Conservation (phyloP, 2,888 invertebrate species). For the Geotrupes spiniger region DNA sequence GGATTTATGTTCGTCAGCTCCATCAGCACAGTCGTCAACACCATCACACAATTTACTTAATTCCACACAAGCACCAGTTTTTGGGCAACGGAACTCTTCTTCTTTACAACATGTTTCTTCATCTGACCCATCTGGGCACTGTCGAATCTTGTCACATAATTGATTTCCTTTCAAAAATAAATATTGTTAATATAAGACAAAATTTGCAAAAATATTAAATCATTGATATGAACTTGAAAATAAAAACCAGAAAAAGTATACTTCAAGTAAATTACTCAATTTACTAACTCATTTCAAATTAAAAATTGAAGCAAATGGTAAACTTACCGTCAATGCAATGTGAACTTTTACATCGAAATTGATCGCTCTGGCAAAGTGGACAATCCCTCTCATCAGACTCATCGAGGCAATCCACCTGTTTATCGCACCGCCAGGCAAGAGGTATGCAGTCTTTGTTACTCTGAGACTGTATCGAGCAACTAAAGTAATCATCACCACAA, state of each 20-base stretch:
- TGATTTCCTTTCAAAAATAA: slow-evolving; percentile 2
- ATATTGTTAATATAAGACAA: no score
- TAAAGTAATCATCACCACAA: slow-evolving; percentile 71
- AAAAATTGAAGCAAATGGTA: no score
- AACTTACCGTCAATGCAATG: slow-evolving; percentile 41
- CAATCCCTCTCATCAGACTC: slow-evolving; percentile 77
- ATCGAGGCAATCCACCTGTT: slow-evolving; percentile 78
- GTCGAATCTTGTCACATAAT: slow-evolving; percentile 43
- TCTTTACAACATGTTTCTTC: slow-evolving; percentile 67
- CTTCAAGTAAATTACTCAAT: no score
- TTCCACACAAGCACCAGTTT: slow-evolving; percentile 70
- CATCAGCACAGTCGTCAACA: slow-evolving; percentile 75
- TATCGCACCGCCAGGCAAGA: slow-evolving; percentile 72
- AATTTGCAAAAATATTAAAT: no score
- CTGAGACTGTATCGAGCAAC: slow-evolving; percentile 57
- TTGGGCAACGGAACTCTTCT: slow-evolving; percentile 68
- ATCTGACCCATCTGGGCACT: slow-evolving; percentile 68
- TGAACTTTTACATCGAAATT: slow-evolving; percentile 61
- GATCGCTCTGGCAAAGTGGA: slow-evolving; percentile 65
- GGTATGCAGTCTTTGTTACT: slow-evolving; percentile 67
- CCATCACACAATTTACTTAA: slow-evolving; percentile 70
- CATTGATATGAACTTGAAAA: no score
- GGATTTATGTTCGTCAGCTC: slow-evolving; percentile 71
- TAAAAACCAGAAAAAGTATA: no score
- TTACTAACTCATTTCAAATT: no score